Evolutionary conservation across 2,888 invertebrate genomes (phyloP), one percentile per base, ranked within the genome.

Genomic region (Xylophagus ater): DNA sequence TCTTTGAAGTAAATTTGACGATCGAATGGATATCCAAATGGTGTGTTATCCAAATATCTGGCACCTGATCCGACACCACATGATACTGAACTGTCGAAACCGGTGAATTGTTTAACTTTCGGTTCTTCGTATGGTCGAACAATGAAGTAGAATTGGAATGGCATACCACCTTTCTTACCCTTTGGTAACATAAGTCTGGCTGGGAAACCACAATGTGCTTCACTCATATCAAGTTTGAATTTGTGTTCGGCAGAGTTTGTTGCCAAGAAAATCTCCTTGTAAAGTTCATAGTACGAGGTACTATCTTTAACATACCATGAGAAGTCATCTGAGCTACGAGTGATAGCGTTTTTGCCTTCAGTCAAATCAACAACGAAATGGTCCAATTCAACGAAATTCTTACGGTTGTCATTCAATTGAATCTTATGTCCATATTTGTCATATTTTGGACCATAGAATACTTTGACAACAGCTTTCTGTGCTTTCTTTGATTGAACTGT

Each of bases 11-110:
- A 67, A 49, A 80, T 70, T 8, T 70, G 69, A 46, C 80, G 74
- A 57, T 86, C 82, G 58, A 85, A 73, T 49, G 85, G 85, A 69
- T 75, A 85, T 37, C 79, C 81, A 52, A 77, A 68, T 34, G 81
- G 72, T 59, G 72, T 70, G 43, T 46, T 29, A 40, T 60, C 59
- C 15, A 59, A 47, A 34, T 51, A 61, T 30, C 69, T 60, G 41
- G 67, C 62, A 3, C 70, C 67, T 14, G 65, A 57, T 4, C 67
- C 70, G 20, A 69, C 51, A 17, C 72, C 70, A 42, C 71, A 68
- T 34, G 73, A 67, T 37, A 71, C 43, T 34, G 67, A 52, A 12
- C 71, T 66, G 46, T 72, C 70, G 51, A 63, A 71, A 7, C 62
- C 62, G 55, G 71, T 65, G 42, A 62, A 66, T 37, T 62, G 59